Conservation (phyloP, 2,888 invertebrate genomes). For the Rapana venosa region DNA sequence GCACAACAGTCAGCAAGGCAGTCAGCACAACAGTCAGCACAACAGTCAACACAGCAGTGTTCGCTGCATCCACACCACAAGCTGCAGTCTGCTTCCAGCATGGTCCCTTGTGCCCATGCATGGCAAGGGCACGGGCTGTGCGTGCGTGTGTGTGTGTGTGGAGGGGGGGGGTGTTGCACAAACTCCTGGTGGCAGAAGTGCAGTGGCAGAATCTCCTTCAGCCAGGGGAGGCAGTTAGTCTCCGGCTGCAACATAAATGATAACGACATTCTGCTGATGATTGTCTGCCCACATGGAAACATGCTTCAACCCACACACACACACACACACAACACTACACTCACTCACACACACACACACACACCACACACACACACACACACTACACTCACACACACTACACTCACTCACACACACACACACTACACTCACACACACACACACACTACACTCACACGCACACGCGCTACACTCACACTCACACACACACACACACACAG, state of each 20-base stretch:
- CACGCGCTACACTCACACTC: no score
- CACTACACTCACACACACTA: no score
- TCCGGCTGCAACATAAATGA: not conserved
- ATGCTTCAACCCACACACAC: not conserved
- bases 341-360: not conserved
- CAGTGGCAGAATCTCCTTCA: not conserved
- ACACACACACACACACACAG: no score
- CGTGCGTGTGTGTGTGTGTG: not conserved
- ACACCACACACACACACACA: no score
- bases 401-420: no score
- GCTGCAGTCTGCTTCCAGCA: not conserved
- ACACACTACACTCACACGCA: no score
- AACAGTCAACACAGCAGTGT: not conserved
- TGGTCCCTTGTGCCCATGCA: not conserved
- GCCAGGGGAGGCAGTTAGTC: not conserved
- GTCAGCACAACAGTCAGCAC: no score
- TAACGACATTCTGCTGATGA: not conserved
- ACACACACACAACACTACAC: not conserved
- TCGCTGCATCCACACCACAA: not conserved
- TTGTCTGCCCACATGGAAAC: not conserved
- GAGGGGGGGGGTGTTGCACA: not conserved
- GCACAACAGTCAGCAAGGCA: no score
- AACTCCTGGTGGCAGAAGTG: not conserved
- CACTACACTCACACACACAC: no score
- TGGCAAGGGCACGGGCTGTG: not conserved